Evolutionary conservation across 2,888 invertebrate genomes (phyloP), one percentile per base, ranked within the genome.

Genomic region (Drosophila paracracens): DNA sequence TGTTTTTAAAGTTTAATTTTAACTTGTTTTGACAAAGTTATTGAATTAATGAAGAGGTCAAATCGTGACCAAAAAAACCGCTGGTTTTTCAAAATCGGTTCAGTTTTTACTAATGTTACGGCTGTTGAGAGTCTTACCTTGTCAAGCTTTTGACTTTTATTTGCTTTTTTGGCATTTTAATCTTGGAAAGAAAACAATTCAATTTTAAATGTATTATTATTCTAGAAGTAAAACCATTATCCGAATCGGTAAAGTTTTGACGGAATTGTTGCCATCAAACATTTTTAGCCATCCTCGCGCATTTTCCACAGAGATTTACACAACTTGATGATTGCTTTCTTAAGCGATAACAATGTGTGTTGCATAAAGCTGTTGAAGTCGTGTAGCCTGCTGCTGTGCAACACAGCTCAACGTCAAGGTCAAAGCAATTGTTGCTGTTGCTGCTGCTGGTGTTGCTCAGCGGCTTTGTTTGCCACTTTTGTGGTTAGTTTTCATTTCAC

Each of bases 401-500:
- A 7, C 46, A 46, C 46, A 38, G 27, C 27, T 27, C 38, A 56
- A 29, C 27, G 56, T 27, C 56, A 56, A 56, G 56, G 56, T 38
- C 56, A 56, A 38, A 27, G 38, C 38, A 38, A 54, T 40, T 62
- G 35, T 29, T 57, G 48, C 16, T 50, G 61, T 2, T 60, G 50
- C 13, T 58, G 57, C 8, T 59, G 53, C 8, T 59, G 43, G 8
- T 51, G 59, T n/a, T 38, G 33, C 48, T 51, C 58, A 53, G 62
- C 35, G 48, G 43, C 51, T 63, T 48, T 61, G 56, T 27, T 56
- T 50, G 54, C 18, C 25, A 62, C 53, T 74, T 70, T 71, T 79
- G 75, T 53, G 75, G 66, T 61, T 63, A 52, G 60, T 67, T 70
- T 69, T 61, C 69, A 52, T 60, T 76, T 66, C 56, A 54, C 73